Percentiles rank a stretch among this genome's conserved stretches.
Evolutionary conservation across 1,140 invertebrate genomes (phyloP).

Genomic region (Musca domestica): DNA sequence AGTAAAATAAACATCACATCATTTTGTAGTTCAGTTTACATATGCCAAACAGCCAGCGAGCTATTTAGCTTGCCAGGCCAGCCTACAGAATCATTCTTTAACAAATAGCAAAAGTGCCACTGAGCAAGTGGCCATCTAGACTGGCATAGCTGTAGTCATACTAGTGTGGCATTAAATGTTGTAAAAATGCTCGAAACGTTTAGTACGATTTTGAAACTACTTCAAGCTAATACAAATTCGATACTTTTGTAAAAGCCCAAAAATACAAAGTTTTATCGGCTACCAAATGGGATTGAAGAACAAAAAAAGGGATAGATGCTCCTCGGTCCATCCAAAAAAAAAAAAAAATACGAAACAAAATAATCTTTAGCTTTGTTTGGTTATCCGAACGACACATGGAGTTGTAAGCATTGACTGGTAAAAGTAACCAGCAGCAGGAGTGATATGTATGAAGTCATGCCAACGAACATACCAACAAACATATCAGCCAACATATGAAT

Average conservation of each 20-base stretch:
- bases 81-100: neutral
- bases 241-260: constrained; percentile 4
- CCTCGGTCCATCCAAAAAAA: neutral
- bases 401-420: too few relatives aligned
- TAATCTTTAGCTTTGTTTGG: constrained; percentile 16
- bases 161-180: neutral
- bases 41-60: constrained; percentile 33
- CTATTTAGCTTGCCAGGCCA: too few relatives aligned
- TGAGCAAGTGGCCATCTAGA: neutral
- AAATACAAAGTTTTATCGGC: neutral
- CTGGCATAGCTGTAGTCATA: neutral
- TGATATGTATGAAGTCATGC: too few relatives aligned
- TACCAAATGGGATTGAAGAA: neutral
- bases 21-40: constrained; percentile 50
- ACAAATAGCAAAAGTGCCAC: neutral
- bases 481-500: too few relatives aligned
- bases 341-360: constrained; percentile 10
- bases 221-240: constrained; percentile 8
- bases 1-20: constrained; percentile 35
- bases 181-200: neutral
- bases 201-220: neutral
- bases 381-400: neutral
- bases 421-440: too few relatives aligned
- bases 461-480: neutral
- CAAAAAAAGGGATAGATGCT: constrained; percentile 13